phyloP scores from a whole-genome alignment of 1,140 invertebrate species.

The Bilobella aurantiaca region DNA sequence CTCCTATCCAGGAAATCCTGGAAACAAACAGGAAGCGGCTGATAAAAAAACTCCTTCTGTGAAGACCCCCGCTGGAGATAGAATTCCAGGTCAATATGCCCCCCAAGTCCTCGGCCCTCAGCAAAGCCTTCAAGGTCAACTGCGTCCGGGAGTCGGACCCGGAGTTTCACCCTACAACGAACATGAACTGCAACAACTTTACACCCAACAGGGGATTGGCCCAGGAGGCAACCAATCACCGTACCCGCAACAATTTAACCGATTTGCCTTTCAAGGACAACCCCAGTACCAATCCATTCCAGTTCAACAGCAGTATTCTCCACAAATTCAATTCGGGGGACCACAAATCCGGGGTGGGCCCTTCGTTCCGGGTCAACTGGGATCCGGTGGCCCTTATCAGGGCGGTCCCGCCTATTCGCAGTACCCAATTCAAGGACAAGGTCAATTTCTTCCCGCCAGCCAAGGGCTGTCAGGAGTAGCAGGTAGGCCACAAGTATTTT shows the following conservation, averaged over 20 bases:
- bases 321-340: not conserved
- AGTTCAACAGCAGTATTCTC: constrained; percentile 1
- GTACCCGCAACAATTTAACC: not conserved
- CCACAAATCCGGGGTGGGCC: not conserved
- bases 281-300: constrained; percentile 9
- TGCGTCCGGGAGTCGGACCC: not conserved
- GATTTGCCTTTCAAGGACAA: not conserved
- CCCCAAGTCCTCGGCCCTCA: constrained; percentile 19
- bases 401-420: not conserved
- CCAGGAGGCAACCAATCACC: constrained; percentile 9
- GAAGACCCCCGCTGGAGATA: constrained; percentile 13
- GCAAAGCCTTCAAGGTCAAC: constrained; percentile 11
- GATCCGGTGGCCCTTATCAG: not conserved
- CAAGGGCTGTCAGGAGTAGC: not conserved
- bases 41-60: constrained; percentile 15
- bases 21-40: constrained; percentile 9
- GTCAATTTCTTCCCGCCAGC: not conserved
- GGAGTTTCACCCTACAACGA: constrained; percentile 6
- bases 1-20: constrained; percentile 6
- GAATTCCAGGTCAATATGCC: constrained; percentile 6
- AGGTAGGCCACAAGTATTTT: not conserved
- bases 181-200: constrained; percentile 15
- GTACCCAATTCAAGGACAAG: not conserved
- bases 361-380: not conserved
- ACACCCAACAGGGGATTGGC: constrained; percentile 8